These are phyloP conservation scores for Chlorodrepanis virens DNA, from an alignment of 2,113 vertebrate species.

Conservation along the genomic window DNA sequence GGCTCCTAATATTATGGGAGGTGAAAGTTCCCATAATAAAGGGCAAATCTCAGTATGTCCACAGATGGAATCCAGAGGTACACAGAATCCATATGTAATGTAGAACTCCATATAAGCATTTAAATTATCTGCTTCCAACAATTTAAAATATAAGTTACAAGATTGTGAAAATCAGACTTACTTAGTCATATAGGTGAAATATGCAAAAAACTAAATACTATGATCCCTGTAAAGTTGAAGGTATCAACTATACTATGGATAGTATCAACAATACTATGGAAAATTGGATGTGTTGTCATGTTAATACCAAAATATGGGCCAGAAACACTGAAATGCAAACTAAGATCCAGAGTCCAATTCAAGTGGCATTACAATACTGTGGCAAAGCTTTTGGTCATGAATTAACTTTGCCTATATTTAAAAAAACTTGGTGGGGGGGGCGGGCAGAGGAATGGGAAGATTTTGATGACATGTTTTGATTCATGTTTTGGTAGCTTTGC, in stretches of 20 bases:
- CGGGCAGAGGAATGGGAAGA: background rate
- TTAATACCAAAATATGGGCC: background rate
- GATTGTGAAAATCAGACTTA: background rate
- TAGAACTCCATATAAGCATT: background rate
- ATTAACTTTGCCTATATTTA: background rate
- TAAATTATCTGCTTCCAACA: background rate
- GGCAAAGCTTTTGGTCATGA: background rate
- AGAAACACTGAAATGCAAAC: background rate
- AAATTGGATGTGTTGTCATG: background rate
- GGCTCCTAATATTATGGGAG: background rate
- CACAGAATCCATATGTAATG: background rate
- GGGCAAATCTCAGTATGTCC: background rate
- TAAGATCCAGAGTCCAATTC: background rate
- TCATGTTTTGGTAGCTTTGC: background rate
- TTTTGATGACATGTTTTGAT: background rate
- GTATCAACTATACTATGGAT: too few relatives aligned
- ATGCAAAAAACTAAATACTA: background rate
- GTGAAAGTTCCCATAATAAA: background rate
- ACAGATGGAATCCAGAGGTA: background rate
- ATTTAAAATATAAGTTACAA: background rate
- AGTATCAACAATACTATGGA: background rate
- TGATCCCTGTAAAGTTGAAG: background rate
- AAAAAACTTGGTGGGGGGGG: background rate
- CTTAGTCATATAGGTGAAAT: background rate
- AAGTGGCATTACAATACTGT: background rate